These are phyloP conservation scores for Agrotis clavis DNA, from an alignment of 2,888 invertebrate species.

Conservation along the genomic window DNA sequence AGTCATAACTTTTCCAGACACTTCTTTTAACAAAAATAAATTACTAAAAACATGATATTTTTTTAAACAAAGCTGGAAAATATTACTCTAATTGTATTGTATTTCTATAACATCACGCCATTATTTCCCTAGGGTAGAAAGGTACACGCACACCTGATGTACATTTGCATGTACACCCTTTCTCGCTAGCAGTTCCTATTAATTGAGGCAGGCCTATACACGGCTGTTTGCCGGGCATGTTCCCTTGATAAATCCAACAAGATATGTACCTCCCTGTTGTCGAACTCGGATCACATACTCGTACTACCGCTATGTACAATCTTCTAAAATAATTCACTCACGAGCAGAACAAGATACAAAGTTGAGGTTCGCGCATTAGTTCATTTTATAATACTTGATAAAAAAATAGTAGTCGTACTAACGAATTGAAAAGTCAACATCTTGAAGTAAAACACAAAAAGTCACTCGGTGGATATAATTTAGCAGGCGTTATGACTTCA, in stretches of 20 bases:
- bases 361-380: no score
- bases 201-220: conserved; percentile 30
- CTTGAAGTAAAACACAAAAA: no score
- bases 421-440: no score
- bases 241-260: conserved; percentile 35
- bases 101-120: conserved; percentile 22
- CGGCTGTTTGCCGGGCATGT: not conserved
- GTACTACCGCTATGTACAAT: no score
- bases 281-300: not conserved
- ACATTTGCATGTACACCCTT: conserved; percentile 17
- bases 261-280: not conserved
- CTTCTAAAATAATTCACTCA: not conserved
- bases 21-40: conserved; percentile 28
- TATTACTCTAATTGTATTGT: conserved; percentile 43
- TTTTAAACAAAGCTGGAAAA: conserved; percentile 12
- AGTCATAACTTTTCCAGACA: conserved; percentile 40
- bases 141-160: conserved; percentile 36
- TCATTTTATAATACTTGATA: no score
- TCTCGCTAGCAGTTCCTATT: conserved; percentile 38
- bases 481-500: no score
- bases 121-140: conserved; percentile 39
- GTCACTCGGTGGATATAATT: no score
- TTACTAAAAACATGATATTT: conserved; percentile 13
- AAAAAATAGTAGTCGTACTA: no score
- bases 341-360: not conserved